A percentile compares a stretch with the other conserved stretches of the same genome.
Evolutionary conservation across 2,888 invertebrate species (phyloP).

Genomic region (Steinernema hermaphroditum): DNA sequence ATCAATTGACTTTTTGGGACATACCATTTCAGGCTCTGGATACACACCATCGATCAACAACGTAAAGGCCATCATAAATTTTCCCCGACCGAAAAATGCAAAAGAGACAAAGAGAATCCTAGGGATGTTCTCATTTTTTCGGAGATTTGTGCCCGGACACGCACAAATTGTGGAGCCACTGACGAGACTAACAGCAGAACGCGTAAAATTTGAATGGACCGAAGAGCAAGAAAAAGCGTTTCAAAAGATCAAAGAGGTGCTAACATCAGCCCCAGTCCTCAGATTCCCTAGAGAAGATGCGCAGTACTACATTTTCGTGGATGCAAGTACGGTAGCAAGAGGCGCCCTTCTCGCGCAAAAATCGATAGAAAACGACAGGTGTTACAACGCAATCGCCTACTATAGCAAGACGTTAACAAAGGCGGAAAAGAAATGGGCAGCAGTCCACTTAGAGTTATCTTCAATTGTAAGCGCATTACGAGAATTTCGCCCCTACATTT

Average conservation of each 20-base stretch:
- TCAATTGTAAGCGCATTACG: constrained; percentile 12
- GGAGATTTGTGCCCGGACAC: not conserved
- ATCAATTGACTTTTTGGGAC: constrained; percentile 39
- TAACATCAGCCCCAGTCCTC: too few species aligned
- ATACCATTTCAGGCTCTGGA: constrained; percentile 32
- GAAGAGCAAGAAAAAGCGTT: constrained; percentile 40
- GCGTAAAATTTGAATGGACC: constrained; percentile 42
- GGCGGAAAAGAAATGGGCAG: not conserved
- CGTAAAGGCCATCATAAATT: constrained; percentile 35
- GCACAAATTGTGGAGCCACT: not conserved
- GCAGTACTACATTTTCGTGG: too few species aligned
- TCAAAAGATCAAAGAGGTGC: constrained; percentile 35
- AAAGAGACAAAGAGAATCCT: constrained; percentile 43
- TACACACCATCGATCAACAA: constrained; percentile 38
- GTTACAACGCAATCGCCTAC: not conserved
- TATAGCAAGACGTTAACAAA: not conserved
- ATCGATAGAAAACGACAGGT: not conserved
- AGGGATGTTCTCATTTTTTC: not conserved
- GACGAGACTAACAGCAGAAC: not conserved
- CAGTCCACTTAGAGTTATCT: not conserved
- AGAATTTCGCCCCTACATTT: constrained; percentile 35
- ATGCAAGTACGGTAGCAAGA: too few species aligned
- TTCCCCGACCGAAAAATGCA: constrained; percentile 40
- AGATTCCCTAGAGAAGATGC: too few species aligned
- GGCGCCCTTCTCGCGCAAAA: not conserved